Conservation (phyloP, 1,140 invertebrate species). For the Ips nitidus region DNA sequence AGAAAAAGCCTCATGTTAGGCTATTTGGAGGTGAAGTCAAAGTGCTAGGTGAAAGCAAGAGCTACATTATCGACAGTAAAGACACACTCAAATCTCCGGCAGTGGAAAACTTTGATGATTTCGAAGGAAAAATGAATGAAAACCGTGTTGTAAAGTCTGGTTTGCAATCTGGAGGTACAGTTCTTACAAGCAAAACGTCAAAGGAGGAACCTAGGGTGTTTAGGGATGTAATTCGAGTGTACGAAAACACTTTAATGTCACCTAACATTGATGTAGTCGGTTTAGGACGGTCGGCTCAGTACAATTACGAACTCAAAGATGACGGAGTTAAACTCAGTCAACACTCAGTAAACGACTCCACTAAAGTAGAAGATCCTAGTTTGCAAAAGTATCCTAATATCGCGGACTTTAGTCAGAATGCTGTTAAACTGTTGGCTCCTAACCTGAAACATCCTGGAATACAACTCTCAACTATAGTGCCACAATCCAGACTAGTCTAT, state of each 20-base stretch:
- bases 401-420: conserved; percentile 51
- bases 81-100: conserved; percentile 35
- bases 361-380: not conserved
- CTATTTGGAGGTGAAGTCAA: conserved; percentile 79
- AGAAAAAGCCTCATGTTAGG: conserved; percentile 60
- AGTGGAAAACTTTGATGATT: conserved; percentile 39
- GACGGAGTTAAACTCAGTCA: too few relatives aligned
- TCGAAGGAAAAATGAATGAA: conserved; percentile 48
- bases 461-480: conserved; percentile 29
- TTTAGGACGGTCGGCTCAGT: conserved; percentile 32
- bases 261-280: conserved; percentile 42
- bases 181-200: conserved; percentile 57
- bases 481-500: not conserved
- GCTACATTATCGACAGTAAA: conserved; percentile 67
- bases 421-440: conserved; percentile 48
- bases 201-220: conserved; percentile 30
- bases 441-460: conserved; percentile 50
- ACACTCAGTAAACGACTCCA: not conserved
- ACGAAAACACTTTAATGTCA: conserved; percentile 39
- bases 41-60: conserved; percentile 68
- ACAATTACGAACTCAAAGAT: not conserved
- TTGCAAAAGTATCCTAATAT: conserved; percentile 46
- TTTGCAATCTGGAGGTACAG: conserved; percentile 73
- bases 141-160: conserved; percentile 67
- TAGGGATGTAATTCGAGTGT: conserved; percentile 45